Conservation (phyloP, 2,113 vertebrate species). For the Nyctibius bracteatus region DNA sequence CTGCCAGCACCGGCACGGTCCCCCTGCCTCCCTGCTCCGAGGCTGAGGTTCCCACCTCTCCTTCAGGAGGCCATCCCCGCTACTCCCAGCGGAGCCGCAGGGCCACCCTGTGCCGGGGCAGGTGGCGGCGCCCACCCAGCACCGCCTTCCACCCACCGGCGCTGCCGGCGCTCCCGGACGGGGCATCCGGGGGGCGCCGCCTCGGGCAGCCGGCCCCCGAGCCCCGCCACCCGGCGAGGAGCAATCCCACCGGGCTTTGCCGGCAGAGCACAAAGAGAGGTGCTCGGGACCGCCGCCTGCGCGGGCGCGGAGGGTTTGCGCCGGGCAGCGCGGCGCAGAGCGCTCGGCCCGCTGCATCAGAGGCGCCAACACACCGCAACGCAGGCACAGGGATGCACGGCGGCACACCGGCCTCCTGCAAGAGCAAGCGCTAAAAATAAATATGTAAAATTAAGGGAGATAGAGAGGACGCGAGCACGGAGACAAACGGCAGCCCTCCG, state of each 20-base stretch:
- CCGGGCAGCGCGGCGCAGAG: background rate
- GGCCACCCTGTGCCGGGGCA: background rate
- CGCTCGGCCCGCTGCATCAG: background rate
- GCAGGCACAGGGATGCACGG: background rate
- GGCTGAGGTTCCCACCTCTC: background rate
- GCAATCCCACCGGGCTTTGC: conserved; percentile 63
- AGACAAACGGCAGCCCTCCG: background rate
- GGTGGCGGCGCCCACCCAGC: no score
- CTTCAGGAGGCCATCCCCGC: background rate
- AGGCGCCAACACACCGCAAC: background rate
- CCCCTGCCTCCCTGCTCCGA: background rate
- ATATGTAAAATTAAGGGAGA: background rate
- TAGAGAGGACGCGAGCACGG: background rate
- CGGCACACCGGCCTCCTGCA: background rate
- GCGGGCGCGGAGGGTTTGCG: background rate
- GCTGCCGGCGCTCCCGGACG: background rate
- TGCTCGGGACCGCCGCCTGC: background rate
- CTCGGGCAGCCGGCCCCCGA: background rate
- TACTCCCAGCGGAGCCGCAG: background rate
- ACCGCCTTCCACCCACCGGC: background rate
- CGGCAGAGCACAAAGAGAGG: conserved; percentile 34
- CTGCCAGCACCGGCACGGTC: background rate
- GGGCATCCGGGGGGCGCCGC: background rate
- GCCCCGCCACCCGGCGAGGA: background rate
- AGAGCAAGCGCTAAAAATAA: background rate